Evolutionary conservation across 2,888 invertebrate species (phyloP).

Genomic region (Plebejus anna): DNA sequence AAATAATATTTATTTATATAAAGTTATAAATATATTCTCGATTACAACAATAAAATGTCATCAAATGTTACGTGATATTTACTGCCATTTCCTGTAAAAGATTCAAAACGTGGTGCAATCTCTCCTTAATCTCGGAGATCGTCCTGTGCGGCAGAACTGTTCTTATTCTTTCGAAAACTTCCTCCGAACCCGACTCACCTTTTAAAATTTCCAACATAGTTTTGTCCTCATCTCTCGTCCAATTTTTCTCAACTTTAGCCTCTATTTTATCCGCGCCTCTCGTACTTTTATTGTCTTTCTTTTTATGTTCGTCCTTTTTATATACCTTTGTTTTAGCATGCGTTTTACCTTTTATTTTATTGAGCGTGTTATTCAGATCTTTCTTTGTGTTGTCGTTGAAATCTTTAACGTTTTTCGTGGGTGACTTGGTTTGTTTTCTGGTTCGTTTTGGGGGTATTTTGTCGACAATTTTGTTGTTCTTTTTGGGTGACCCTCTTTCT

Average conservation of each 20-base stretch:
- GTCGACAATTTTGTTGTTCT: conserved; percentile 47
- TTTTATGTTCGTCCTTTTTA: conserved; percentile 48
- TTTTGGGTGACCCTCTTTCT: conserved; percentile 59
- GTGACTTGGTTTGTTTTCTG: conserved; percentile 66
- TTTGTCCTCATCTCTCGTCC: conserved; percentile 91
- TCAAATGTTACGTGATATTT: conserved; percentile 61
- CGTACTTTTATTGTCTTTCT: conserved; percentile 47
- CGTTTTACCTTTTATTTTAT: conserved; percentile 45
- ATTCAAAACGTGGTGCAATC: conserved; percentile 81
- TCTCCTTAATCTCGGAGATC: conserved; percentile 79
- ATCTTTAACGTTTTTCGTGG: conserved; percentile 64
- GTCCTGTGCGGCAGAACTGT: conserved; percentile 78
- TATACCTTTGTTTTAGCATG: conserved; percentile 46
- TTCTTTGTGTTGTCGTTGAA: conserved; percentile 68
- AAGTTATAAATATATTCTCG: conserved; percentile 65
- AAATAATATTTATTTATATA: conserved; percentile 56
- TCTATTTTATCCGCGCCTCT: conserved; percentile 44
- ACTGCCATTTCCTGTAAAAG: conserved; percentile 82
- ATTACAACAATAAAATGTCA: conserved; percentile 49
- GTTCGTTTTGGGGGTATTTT: conserved; percentile 59
- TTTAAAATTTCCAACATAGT: conserved; percentile 88
- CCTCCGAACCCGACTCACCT: conserved; percentile 82
- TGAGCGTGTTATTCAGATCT: conserved; percentile 45
- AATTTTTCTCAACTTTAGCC: conserved; percentile 54
- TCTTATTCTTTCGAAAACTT: conserved; percentile 80